Percentiles rank a stretch among this genome's conserved stretches.
Conservation (phyloP, 2,888 invertebrate species). For the Thecophora atra region DNA sequence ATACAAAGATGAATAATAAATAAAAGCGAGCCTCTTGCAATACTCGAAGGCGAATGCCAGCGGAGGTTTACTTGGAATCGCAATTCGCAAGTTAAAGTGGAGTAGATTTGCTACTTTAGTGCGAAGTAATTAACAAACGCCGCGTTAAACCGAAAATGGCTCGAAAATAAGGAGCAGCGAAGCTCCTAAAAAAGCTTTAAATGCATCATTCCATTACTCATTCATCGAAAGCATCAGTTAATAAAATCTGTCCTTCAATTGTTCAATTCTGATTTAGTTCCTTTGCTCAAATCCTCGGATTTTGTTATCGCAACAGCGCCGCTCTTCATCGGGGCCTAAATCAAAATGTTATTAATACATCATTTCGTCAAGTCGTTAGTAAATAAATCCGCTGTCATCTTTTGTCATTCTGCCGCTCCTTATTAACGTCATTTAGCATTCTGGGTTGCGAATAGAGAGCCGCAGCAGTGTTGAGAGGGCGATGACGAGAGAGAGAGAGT, state of each 20-base stretch:
- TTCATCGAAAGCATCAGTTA: no score
- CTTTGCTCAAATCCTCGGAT: background rate
- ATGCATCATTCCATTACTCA: no score
- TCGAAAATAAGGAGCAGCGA: background rate
- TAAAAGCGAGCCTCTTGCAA: conserved; percentile 7
- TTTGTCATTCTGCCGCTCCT: background rate
- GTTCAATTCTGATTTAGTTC: background rate
- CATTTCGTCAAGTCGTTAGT: background rate
- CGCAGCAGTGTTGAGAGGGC: no score
- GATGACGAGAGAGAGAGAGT: no score
- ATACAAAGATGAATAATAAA: conserved; percentile 39
- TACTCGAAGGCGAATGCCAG: background rate
- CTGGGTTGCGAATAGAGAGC: no score
- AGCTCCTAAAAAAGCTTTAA: background rate
- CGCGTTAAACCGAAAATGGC: background rate
- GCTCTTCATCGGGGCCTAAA: background rate
- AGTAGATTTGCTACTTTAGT: background rate
- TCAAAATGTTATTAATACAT: background rate
- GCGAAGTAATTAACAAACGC: background rate
- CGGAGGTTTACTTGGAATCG: background rate
- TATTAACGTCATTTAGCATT: no score
- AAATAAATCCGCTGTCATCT: background rate
- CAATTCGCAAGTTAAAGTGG: no score
- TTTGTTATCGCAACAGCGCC: background rate
- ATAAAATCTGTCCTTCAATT: no score